These are phyloP conservation scores for Eurytoma adleriae DNA, from an alignment of 2,888 invertebrate species.

Conservation along the genomic window DNA sequence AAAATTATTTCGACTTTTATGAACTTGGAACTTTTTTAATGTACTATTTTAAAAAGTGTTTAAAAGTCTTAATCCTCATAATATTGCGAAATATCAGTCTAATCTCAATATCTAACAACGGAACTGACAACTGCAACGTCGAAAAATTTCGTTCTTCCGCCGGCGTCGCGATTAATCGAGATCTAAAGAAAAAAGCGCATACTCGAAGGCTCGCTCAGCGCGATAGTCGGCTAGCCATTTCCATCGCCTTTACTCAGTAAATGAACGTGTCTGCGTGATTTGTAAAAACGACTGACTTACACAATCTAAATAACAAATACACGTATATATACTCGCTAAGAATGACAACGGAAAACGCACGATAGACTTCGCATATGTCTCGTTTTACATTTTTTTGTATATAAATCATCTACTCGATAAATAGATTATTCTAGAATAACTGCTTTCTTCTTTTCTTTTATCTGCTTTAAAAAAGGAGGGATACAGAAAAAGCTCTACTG, in stretches of 20 bases:
- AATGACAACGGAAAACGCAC: conserved; percentile 53
- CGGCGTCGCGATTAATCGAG: not conserved
- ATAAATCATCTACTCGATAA: conserved; percentile 53
- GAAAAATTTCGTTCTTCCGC: too few relatives aligned
- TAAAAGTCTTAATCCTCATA: not conserved
- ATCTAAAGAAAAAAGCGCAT: not conserved
- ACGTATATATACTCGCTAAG: conserved; percentile 39
- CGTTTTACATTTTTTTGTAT: conserved; percentile 39
- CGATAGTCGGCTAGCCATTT: too few relatives aligned
- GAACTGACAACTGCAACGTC: too few relatives aligned
- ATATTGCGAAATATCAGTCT: conserved; percentile 19
- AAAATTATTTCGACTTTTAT: too few relatives aligned
- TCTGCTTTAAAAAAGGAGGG: conserved; percentile 5
- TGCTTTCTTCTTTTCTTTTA: not conserved
- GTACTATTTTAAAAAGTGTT: too few relatives aligned
- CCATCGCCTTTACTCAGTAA: not conserved
- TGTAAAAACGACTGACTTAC: conserved; percentile 27
- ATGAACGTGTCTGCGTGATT: conserved; percentile 24
- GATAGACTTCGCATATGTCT: conserved; percentile 44
- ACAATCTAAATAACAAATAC: conserved; percentile 39
- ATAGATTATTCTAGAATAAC: conserved; percentile 43
- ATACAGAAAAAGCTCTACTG: not conserved
- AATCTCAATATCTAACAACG: not conserved
- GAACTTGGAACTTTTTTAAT: too few relatives aligned
- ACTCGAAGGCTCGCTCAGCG: too few relatives aligned